Evolutionary conservation across 2,797 vertebrate genomes (phyloP).

Genomic region (Tragelaphus oryx): DNA sequence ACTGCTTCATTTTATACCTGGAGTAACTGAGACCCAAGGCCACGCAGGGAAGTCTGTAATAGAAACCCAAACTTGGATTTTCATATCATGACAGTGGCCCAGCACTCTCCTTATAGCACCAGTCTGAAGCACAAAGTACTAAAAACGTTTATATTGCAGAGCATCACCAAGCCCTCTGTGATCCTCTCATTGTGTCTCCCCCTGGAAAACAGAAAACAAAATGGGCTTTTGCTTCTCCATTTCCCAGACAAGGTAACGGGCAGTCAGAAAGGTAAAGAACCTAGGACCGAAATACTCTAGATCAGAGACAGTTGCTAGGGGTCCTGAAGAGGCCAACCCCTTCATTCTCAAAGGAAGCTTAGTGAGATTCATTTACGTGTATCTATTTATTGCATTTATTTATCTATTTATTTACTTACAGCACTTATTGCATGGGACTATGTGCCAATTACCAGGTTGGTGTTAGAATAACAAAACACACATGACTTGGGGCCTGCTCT

Average conservation of each 20-base stretch:
- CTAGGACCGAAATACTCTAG: neutral
- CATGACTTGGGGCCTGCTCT: too few relatives aligned
- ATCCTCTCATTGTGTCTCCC: fast-evolving
- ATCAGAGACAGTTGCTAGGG: neutral
- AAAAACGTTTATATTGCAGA: neutral
- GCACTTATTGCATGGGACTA: neutral
- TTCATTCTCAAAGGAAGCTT: neutral
- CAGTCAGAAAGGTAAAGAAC: neutral
- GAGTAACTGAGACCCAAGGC: neutral
- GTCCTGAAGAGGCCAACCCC: neutral
- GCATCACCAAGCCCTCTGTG: neutral
- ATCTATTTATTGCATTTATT: neutral
- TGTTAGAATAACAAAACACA: neutral
- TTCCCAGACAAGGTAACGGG: neutral
- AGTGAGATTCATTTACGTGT: neutral
- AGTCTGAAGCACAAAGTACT: neutral
- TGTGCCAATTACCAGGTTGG: neutral
- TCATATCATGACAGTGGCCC: neutral
- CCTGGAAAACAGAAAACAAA: neutral
- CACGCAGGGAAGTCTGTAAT: neutral
- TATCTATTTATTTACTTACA: neutral
- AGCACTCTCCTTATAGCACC: neutral
- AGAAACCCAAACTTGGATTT: neutral
- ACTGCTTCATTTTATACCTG: neutral
- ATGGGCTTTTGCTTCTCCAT: neutral